A percentile compares a stretch with the other conserved stretches of the same genome.
phyloP scores from a whole-genome alignment of 1,140 invertebrate genomes.

The Ceratosolen solmsi region DNA sequence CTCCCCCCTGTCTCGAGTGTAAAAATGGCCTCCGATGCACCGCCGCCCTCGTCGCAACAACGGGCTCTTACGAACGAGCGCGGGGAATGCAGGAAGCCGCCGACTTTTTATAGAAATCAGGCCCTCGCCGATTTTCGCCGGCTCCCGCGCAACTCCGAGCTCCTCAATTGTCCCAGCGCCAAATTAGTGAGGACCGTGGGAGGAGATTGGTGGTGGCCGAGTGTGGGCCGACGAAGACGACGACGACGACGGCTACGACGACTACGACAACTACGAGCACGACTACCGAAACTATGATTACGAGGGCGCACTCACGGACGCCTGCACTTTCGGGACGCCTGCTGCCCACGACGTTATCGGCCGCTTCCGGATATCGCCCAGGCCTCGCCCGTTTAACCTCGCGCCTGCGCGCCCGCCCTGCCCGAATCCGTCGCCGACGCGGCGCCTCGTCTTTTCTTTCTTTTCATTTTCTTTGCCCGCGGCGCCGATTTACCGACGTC shows the following conservation, averaged over 20 bases:
- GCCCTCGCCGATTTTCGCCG: not conserved
- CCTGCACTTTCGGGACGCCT: not conserved
- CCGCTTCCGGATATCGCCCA: slow-evolving; percentile 8
- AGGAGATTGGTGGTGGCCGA: not conserved
- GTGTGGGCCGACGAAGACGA: not conserved
- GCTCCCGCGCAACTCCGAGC: not conserved
- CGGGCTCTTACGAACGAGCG: not conserved
- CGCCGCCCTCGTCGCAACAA: not conserved
- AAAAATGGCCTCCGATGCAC: slow-evolving; percentile 7
- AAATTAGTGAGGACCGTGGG: not conserved
- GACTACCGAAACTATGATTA: too few relatives aligned
- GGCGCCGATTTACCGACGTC: not conserved
- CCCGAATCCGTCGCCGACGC: not conserved
- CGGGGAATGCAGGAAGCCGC: not conserved
- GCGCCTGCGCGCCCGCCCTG: not conserved
- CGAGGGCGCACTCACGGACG: not conserved
- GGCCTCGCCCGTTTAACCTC: not conserved
- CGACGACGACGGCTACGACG: not conserved
- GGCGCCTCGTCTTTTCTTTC: not conserved
- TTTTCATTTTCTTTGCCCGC: not conserved
- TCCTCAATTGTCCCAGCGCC: not conserved
- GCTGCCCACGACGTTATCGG: not conserved
- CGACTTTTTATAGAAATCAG: not conserved
- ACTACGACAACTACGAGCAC: not conserved
- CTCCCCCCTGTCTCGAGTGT: not conserved